A percentile compares a stretch with the other conserved stretches of the same genome.
Conservation (phyloP, 92 coral and sea anemone species). For the Micromussa lordhowensis region DNA sequence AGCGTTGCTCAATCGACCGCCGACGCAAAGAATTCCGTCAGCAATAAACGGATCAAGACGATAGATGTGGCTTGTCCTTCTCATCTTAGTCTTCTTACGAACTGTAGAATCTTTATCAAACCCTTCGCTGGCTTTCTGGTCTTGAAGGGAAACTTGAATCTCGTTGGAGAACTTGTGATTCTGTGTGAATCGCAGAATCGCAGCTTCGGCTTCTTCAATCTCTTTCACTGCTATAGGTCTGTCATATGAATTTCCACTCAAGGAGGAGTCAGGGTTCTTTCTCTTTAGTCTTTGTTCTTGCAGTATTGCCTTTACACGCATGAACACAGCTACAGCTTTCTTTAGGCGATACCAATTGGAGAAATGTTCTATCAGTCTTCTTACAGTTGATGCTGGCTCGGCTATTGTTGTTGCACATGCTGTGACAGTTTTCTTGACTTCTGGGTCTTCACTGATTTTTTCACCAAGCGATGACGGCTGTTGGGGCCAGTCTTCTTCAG, state of each 20-base stretch:
- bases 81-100: too few relatives aligned
- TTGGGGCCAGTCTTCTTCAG: neutral
- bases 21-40: neutral
- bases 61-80: neutral
- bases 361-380: slow-evolving; percentile 16
- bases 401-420: slow-evolving; percentile 20
- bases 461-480: neutral
- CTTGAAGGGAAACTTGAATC: neutral
- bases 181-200: slow-evolving; percentile 24
- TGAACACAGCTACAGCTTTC: slow-evolving; percentile 33
- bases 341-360: slow-evolving; percentile 51
- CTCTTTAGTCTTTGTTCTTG: slow-evolving; percentile 14
- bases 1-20: neutral
- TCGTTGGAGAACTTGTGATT: too few relatives aligned
- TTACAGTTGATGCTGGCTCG: slow-evolving; percentile 16
- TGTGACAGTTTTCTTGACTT: slow-evolving; percentile 26
- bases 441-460: slow-evolving; percentile 55
- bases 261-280: neutral
- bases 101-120: too few relatives aligned
- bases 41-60: neutral
- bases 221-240: slow-evolving; percentile 26
- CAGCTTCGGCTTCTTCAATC: slow-evolving; percentile 10
- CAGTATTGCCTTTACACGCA: slow-evolving; percentile 46
- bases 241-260: too few relatives aligned
- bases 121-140: neutral